Evolutionary conservation across 2,113 vertebrate genomes (phyloP), one percentile per base, ranked within the genome.

Genomic region (Nannospalax galili): DNA sequence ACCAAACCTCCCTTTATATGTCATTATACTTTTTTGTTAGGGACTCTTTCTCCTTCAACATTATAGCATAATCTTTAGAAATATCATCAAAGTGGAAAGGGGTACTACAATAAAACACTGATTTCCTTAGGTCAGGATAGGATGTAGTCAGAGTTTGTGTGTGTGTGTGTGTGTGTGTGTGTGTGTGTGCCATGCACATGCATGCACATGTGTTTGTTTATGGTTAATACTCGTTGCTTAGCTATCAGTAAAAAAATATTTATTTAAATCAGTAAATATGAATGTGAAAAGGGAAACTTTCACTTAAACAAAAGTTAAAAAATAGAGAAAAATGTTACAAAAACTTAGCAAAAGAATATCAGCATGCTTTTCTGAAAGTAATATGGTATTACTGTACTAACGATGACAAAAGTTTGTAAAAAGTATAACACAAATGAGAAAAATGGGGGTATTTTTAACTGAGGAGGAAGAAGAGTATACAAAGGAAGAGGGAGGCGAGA

Each of bases 1-100:
- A n/a, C n/a, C n/a, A n/a, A n/a, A n/a, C n/a, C n/a, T n/a, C 0
- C 2, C 28, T 77, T 77, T 30, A 73, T 0, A 42, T 7, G 7
- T 48, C 67, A 12, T 15, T 69, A 32, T 14, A 75, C 40, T 88
- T 20, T 70, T 85, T 92, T 84, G 22, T 74, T 56, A 30, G 5
- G 48, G 56, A 69, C 0, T n/a, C 9, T 9, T 77, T 42, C 20
- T 72, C n/a, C 81, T 84, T 72, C 52, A 2, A 90, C 5, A 10
- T 64, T 24, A 40, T 20, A 30, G 14, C 10, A 24, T 19, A n/a
- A 56, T 7, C 32, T 90, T 74, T 79, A 58, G 70, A 73, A 69
- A 78, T 73, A 16, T 1, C 22, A 7, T 75, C 16, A 37, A 28
- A 93, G 60, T 73, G 72, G 8, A 87, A n/a, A 58, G 22, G 73